Conservation (phyloP, 2,888 invertebrate species). For the Tipula lateralis region DNA sequence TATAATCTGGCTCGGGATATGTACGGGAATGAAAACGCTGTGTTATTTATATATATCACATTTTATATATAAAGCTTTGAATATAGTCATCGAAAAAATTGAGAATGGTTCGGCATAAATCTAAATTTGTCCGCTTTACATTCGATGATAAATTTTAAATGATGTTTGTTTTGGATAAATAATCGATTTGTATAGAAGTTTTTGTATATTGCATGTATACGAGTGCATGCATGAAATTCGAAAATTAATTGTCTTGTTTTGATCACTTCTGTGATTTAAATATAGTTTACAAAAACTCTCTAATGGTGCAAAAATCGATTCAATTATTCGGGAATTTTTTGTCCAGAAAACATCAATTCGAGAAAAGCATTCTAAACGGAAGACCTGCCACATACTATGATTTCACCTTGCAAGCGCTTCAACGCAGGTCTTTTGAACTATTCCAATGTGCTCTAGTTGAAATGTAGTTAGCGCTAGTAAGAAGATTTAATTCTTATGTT, state of each 20-base stretch:
- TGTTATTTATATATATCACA: neutral
- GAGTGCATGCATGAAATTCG: neutral
- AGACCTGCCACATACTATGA: no score
- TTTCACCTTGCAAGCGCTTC: no score
- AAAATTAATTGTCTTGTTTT: neutral
- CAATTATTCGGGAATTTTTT: no score
- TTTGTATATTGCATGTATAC: neutral
- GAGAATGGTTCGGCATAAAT: neutral
- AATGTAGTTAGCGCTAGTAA: no score
- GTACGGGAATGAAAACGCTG: neutral
- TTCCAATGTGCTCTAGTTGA: no score
- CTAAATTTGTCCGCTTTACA: neutral
- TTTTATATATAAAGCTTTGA: neutral
- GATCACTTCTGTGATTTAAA: no score
- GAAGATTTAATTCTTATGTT: no score
- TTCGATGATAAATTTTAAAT: constrained; percentile 19
- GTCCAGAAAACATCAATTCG: no score
- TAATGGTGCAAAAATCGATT: no score
- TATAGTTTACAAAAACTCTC: no score
- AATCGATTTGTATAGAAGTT: neutral
- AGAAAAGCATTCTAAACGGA: no score
- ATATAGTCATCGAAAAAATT: neutral
- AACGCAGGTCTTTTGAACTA: no score
- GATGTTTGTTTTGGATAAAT: neutral
- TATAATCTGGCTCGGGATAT: neutral